Evolutionary conservation across 2,113 vertebrate genomes (phyloP).

Genomic region (Grallaria varia): DNA sequence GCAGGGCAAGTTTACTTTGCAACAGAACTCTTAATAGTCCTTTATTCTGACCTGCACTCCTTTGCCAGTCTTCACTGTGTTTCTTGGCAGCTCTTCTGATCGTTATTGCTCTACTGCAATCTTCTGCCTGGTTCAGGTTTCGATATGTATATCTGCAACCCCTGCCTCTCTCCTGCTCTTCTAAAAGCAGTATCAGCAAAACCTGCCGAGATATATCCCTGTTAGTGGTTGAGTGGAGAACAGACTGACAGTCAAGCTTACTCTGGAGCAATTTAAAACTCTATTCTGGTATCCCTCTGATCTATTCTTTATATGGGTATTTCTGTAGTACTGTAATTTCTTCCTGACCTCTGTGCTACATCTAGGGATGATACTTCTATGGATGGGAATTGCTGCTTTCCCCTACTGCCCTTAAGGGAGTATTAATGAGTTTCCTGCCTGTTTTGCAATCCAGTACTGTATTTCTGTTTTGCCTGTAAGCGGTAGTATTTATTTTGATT

Average conservation of each 20-base stretch:
- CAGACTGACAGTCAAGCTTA: not conserved
- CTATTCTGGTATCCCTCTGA: not conserved
- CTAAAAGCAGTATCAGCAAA: not conserved
- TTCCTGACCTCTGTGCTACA: slow-evolving; percentile 25
- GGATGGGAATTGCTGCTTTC: not conserved
- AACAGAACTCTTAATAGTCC: not conserved
- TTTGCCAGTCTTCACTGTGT: not conserved
- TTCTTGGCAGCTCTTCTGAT: not conserved
- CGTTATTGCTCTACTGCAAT: not conserved
- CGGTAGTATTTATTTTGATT: not conserved
- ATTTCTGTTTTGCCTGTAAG: slow-evolving; percentile 30
- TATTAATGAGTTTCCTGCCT: slow-evolving; percentile 43
- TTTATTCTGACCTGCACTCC: not conserved
- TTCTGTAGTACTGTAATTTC: not conserved
- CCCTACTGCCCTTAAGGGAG: slow-evolving; percentile 32
- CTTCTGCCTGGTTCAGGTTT: not conserved
- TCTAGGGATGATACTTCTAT: slow-evolving; percentile 9
- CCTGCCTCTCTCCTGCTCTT: not conserved
- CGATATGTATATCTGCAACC: not conserved
- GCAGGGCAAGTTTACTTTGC: not conserved
- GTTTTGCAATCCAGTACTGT: slow-evolving; percentile 25
- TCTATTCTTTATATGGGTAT: not conserved
- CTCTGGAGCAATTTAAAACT: not conserved
- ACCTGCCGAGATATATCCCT: not conserved
- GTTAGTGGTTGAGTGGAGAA: not conserved